Evolutionary conservation across 2,797 vertebrate species (phyloP), one percentile per base, ranked within the genome.

Genomic region (Odontamblyopus rebecca): DNA sequence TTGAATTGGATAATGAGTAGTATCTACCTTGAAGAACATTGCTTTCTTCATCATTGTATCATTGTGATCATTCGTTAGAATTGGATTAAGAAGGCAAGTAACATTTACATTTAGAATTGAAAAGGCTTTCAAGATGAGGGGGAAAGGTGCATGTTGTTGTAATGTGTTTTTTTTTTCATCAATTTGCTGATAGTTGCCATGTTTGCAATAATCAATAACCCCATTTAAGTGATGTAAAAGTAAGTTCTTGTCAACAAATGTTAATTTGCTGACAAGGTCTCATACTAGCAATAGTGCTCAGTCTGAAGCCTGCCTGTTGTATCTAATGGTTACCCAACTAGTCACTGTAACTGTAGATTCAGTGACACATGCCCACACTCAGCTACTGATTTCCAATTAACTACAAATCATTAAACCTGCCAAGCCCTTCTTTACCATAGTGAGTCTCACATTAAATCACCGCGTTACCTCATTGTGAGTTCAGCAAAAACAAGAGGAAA

Each of bases 331-430:
- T 60, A 15, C 13, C 16, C 19, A 41, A 26, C 27, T 41, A 63
- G 61, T 41, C 61, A 23, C 61, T 23, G 5, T 15, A 3, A 23
- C 61, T 23, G 5, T 15, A 1, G n/a, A 23, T 41, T 23, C 32
- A 23, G 11, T 4, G 11, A 41, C 32, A 62, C 18, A 19, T n/a
- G 16, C 32, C 35, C n/a, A 63, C 59, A 68, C 5, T 67, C n/a
- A 63, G 44, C 19, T 9, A 44, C 57, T 59, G 29, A 0, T 67
- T 13, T 11, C 11, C 35, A 38, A 9, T 38, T 38, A 38, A 50
- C 35, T 9, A 15, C 73, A 54, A 85, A 87, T 86, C 61, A 85
- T 85, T 84, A 44, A 79, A 68, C 9, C 65, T 67, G 13, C 16
- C 50, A 67, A 54, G 63, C 73, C 57, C 57, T 53, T 35, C 23